These are phyloP conservation scores for Trinectes maculatus DNA, from an alignment of 2,113 vertebrate genomes.

Conservation along the genomic window DNA sequence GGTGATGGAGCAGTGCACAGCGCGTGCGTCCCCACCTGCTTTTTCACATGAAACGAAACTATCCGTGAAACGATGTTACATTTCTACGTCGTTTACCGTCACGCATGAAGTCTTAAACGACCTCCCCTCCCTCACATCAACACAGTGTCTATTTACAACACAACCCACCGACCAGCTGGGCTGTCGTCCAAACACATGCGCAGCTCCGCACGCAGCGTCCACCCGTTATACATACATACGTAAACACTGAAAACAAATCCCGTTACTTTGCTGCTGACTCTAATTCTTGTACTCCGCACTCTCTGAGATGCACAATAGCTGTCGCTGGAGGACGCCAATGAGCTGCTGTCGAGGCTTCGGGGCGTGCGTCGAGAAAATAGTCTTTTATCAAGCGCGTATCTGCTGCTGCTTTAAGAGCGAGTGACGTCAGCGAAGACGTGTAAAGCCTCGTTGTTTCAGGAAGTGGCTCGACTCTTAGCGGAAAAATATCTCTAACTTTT, in stretches of 20 bases:
- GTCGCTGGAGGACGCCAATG: slow-evolving; percentile 55
- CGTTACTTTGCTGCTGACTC: slow-evolving; percentile 28
- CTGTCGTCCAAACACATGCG: neutral
- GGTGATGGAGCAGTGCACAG: no score
- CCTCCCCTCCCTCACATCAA: neutral
- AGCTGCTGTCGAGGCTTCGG: slow-evolving; percentile 30
- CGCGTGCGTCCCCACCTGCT: neutral
- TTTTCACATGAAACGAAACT: neutral
- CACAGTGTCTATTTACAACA: neutral
- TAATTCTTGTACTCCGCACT: slow-evolving; percentile 17
- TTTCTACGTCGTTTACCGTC: neutral
- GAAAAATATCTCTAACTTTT: no score
- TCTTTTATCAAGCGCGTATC: no score
- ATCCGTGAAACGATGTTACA: neutral
- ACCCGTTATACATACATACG: no score
- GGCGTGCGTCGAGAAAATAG: slow-evolving; percentile 1
- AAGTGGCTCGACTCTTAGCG: no score
- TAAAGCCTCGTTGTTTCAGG: no score
- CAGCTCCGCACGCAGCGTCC: neutral
- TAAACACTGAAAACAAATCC: slow-evolving; percentile 26
- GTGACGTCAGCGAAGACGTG: no score
- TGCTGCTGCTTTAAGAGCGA: no score
- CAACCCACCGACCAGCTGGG: neutral
- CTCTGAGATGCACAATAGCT: slow-evolving; percentile 15
- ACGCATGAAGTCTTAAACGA: neutral